A percentile compares a stretch with the other conserved stretches of the same genome.
phyloP scores from a whole-genome alignment of 2,797 vertebrate species.

The Lepus oiostolus region DNA sequence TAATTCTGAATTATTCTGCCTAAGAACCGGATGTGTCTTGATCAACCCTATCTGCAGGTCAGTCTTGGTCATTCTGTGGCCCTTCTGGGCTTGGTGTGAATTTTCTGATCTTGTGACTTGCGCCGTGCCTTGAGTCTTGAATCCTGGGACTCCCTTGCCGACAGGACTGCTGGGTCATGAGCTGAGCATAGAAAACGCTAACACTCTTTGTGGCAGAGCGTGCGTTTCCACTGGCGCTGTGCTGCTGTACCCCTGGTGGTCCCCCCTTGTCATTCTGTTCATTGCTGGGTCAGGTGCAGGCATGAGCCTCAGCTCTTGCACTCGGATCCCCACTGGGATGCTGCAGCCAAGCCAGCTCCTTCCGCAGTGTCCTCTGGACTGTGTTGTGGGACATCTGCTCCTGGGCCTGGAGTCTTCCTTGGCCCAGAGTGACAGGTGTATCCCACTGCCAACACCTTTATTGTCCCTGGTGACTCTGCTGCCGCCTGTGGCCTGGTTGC shows the following conservation, averaged over 20 bases:
- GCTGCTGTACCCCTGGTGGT: rapidly evolving
- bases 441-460: not conserved
- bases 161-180: not conserved
- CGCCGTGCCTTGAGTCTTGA: not conserved
- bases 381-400: not conserved
- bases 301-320: not conserved
- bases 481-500: not conserved
- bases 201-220: not conserved
- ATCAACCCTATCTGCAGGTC: not conserved
- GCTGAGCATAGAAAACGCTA: not conserved
- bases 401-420: not conserved
- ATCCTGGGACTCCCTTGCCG: not conserved
- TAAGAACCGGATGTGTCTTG: not conserved
- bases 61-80: no score
- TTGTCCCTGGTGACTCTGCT: not conserved
- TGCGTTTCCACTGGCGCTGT: not conserved
- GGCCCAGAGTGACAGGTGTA: not conserved
- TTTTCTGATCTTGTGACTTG: not conserved
- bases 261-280: not conserved
- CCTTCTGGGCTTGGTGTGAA: not conserved
- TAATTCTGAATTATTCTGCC: not conserved
- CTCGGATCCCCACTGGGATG: not conserved
- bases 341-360: not conserved
- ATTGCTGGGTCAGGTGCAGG: no score
- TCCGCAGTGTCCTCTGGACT: not conserved